These are phyloP conservation scores for Cheilosia variabilis DNA, from an alignment of 2,888 invertebrate genomes.

Conservation along the genomic window DNA sequence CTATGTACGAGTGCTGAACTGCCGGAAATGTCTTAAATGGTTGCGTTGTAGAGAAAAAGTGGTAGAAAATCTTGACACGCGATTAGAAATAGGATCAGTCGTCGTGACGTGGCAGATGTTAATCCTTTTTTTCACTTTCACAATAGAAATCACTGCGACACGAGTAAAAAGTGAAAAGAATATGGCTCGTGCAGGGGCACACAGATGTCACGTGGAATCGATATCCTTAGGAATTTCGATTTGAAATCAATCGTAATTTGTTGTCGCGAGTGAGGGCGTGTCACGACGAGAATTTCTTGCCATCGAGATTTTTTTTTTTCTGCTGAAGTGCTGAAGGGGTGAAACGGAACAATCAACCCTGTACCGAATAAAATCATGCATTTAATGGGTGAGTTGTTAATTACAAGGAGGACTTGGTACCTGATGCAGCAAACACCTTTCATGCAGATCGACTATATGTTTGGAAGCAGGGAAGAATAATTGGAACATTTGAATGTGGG, in stretches of 20 bases:
- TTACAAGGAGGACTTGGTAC: neutral
- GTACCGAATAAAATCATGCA: neutral
- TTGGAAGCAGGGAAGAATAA: neutral
- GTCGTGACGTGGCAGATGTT: constrained; percentile 44
- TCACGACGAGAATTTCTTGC: constrained; percentile 25
- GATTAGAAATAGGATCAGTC: constrained; percentile 4
- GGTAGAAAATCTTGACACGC: constrained; percentile 2
- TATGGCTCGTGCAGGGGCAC: constrained; percentile 19
- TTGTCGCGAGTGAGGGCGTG: constrained; percentile 41
- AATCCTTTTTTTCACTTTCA: constrained; percentile 11
- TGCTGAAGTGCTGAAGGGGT: constrained; percentile 12
- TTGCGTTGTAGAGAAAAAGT: neutral
- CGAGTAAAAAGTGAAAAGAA: constrained; percentile 55
- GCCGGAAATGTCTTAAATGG: constrained; percentile 59
- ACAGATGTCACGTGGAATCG: constrained; percentile 52
- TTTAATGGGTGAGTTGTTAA: neutral
- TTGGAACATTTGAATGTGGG: too few species aligned
- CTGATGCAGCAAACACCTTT: neutral
- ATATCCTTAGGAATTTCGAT: constrained; percentile 27
- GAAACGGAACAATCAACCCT: neutral
- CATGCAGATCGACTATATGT: neutral
- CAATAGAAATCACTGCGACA: constrained; percentile 33
- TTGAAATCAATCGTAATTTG: constrained; percentile 1
- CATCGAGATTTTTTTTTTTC: neutral
- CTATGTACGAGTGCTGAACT: constrained; percentile 13